Evolutionary conservation across 2,113 vertebrate species (phyloP).

Genomic region (Cisticola juncidis): DNA sequence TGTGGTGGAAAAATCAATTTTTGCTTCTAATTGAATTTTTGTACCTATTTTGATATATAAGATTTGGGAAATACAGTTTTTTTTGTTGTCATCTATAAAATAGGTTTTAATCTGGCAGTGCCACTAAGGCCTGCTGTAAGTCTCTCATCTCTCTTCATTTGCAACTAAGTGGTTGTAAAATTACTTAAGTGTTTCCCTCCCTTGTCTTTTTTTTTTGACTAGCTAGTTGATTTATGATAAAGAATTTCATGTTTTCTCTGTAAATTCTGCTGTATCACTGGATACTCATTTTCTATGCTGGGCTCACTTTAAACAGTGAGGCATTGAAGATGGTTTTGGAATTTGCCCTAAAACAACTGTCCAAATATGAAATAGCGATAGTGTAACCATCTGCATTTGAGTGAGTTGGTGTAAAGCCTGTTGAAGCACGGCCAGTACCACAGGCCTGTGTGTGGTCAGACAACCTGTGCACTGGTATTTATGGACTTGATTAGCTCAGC

Average conservation of each 20-base stretch:
- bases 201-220: not conserved
- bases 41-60: not conserved
- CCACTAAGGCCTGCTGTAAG: not conserved
- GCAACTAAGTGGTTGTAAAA: not conserved
- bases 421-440: not conserved
- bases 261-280: not conserved
- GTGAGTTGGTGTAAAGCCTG: not conserved
- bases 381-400: not conserved
- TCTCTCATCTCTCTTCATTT: not conserved
- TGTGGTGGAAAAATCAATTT: not conserved
- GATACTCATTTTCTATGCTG: not conserved
- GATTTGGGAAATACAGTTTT: not conserved
- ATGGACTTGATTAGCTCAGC: fast-evolving
- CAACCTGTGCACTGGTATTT: fast-evolving
- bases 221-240: not conserved
- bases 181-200: not conserved
- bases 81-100: not conserved
- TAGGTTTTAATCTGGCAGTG: not conserved
- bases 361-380: not conserved
- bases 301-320: not conserved
- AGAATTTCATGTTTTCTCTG: not conserved
- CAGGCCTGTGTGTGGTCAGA: not conserved
- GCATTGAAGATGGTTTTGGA: not conserved
- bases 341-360: not conserved
- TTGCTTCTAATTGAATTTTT: not conserved